Evolutionary conservation across 1,140 invertebrate species (phyloP).

Genomic region (Drosophila leontia): DNA sequence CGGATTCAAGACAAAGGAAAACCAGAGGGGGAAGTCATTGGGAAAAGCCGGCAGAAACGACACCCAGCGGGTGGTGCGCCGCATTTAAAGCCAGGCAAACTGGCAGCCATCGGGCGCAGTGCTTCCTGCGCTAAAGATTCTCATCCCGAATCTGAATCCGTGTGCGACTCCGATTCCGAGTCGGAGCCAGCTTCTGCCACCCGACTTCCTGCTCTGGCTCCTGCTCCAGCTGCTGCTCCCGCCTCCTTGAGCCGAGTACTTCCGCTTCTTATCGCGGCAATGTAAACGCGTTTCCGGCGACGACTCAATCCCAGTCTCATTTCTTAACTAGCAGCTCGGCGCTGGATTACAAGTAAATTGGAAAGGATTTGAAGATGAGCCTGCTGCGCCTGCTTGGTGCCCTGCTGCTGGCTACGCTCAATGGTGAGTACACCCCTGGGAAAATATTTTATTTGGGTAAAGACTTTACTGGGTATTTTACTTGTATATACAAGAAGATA

Average conservation of each 20-base stretch:
- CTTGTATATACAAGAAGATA: no score
- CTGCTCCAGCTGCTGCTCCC: conserved; percentile 27
- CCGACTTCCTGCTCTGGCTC: conserved; percentile 17
- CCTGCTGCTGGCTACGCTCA: conserved; percentile 48
- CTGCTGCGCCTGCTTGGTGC: conserved; percentile 43
- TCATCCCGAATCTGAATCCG: conserved; percentile 10
- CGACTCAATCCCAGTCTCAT: conserved; percentile 53
- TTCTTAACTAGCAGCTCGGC: conserved; percentile 55
- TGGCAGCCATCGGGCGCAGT: conserved; percentile 60
- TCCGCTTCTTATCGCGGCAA: conserved; percentile 82
- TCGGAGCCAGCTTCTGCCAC: conserved; percentile 30
- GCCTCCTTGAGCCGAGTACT: conserved; percentile 63
- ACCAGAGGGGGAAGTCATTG: conserved; percentile 15
- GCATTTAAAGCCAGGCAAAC: conserved; percentile 75
- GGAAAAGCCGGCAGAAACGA: conserved; percentile 9
- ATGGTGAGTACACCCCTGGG: conserved; percentile 55
- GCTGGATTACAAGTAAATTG: conserved; percentile 77
- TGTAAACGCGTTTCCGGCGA: conserved; percentile 78
- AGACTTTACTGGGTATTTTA: no score
- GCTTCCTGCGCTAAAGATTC: conserved; percentile 49
- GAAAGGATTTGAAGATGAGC: conserved; percentile 74
- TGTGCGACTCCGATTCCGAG: conserved; percentile 1
- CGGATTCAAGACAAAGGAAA: conserved; percentile 38
- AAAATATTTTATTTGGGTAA: not conserved
- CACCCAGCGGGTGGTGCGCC: conserved; percentile 40